Percentiles rank a stretch among this genome's conserved stretches.
Evolutionary conservation across 2,797 vertebrate genomes (phyloP).

Genomic region (Semotilus atromaculatus): DNA sequence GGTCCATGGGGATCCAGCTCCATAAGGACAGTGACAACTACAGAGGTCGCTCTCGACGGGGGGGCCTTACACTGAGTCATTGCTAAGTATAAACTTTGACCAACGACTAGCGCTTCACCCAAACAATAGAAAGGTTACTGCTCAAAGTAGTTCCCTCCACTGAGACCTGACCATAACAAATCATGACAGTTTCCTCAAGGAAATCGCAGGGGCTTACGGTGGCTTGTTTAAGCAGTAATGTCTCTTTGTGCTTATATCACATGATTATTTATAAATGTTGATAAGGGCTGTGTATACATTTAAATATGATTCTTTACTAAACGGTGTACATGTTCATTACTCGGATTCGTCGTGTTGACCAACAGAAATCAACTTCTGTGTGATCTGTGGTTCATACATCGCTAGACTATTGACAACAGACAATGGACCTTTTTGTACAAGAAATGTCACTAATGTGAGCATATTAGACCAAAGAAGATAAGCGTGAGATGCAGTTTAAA

Average conservation of each 20-base stretch:
- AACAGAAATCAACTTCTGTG: neutral
- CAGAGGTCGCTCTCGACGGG: constrained; percentile 34
- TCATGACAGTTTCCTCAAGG: constrained; percentile 52
- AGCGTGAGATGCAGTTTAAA: neutral
- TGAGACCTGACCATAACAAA: constrained; percentile 49
- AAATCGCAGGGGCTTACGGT: neutral
- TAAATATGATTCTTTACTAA: neutral
- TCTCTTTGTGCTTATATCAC: neutral
- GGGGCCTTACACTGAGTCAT: constrained; percentile 52
- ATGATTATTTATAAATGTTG: constrained; percentile 13
- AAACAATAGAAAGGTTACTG: constrained; percentile 55
- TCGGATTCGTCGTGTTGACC: neutral
- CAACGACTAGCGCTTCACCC: constrained; percentile 44
- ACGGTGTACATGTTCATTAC: neutral
- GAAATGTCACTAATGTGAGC: neutral
- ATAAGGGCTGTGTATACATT: neutral
- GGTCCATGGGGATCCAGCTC: constrained; percentile 36
- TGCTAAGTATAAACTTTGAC: constrained; percentile 38
- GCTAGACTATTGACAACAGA: neutral
- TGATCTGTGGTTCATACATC: neutral
- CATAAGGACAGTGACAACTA: constrained; percentile 28
- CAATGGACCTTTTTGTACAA: neutral
- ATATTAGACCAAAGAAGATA: neutral
- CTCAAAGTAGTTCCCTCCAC: constrained; percentile 40
- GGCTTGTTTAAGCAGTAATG: neutral